Evolutionary conservation across 2,888 invertebrate species (phyloP).

Genomic region (Alloplasta piceator): DNA sequence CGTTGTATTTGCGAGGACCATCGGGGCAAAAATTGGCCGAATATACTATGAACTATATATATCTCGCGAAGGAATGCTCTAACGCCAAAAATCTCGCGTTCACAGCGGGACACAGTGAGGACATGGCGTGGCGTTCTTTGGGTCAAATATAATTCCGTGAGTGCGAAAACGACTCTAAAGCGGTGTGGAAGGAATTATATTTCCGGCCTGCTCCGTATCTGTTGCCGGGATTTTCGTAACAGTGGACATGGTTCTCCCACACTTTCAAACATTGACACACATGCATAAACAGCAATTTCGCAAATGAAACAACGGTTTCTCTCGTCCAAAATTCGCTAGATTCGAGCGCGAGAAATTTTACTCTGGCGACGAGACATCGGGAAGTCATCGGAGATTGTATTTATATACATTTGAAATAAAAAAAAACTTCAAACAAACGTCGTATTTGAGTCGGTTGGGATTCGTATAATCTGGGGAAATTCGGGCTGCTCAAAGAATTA

Average conservation of each 20-base stretch:
- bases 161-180: slow-evolving; percentile 30
- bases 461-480: too few relatives aligned
- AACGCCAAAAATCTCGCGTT: not conserved
- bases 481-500: too few relatives aligned
- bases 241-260: slow-evolving; percentile 25
- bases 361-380: slow-evolving; percentile 15
- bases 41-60: not conserved
- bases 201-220: slow-evolving; percentile 46
- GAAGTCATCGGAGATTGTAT: not conserved
- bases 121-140: slow-evolving; percentile 28
- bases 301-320: slow-evolving; percentile 11
- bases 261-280: not conserved
- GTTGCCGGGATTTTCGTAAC: slow-evolving; percentile 28
- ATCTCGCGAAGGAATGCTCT: slow-evolving; percentile 12
- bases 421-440: not conserved
- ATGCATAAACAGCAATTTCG: slow-evolving; percentile 8
- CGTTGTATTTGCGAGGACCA: too few relatives aligned
- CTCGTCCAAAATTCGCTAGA: not conserved
- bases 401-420: not conserved
- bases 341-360: slow-evolving; percentile 7
- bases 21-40: too few relatives aligned
- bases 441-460: too few relatives aligned
- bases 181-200: slow-evolving; percentile 60
- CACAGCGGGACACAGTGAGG: not conserved
- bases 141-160: slow-evolving; percentile 48